These are phyloP conservation scores for Diarsia dahlii DNA, from an alignment of 2,888 invertebrate genomes.

Conservation along the genomic window DNA sequence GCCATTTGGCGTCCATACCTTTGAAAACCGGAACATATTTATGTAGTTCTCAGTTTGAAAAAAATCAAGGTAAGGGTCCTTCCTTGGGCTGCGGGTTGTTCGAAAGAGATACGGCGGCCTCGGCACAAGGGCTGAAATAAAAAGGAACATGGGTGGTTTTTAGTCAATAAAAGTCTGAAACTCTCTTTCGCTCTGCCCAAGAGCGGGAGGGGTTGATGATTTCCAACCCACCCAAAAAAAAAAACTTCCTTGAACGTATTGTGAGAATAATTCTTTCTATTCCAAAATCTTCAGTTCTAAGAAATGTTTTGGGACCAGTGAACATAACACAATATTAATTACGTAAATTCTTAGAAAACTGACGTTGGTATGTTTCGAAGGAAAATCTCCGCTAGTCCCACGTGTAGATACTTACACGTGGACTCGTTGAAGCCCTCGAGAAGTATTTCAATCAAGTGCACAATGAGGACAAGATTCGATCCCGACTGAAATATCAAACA, in stretches of 20 bases:
- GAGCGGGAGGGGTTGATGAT: too few species aligned
- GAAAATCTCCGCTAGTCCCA: not conserved
- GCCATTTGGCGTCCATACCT: not conserved
- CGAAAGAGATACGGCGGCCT: too few species aligned
- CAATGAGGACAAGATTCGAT: constrained; percentile 11
- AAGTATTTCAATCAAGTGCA: constrained; percentile 18
- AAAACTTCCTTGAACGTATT: not conserved
- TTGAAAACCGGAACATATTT: not conserved
- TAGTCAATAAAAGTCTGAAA: too few species aligned
- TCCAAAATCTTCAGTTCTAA: not conserved
- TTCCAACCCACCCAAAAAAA: too few species aligned
- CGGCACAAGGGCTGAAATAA: too few species aligned
- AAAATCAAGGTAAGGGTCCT: not conserved
- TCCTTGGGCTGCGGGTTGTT: too few species aligned
- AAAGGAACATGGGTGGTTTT: too few species aligned
- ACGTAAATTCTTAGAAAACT: not conserved
- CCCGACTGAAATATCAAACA: not conserved
- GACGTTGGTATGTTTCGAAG: not conserved
- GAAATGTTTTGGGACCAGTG: not conserved
- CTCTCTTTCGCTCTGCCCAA: too few species aligned
- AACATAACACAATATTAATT: not conserved
- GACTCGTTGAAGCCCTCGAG: constrained; percentile 23
- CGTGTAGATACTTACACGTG: constrained; percentile 41
- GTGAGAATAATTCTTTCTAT: not conserved
- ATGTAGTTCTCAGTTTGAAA: not conserved